A percentile compares a stretch with the other conserved stretches of the same genome.
phyloP scores from a whole-genome alignment of 2,888 invertebrate genomes.

The Aporophyla lueneburgensis region DNA sequence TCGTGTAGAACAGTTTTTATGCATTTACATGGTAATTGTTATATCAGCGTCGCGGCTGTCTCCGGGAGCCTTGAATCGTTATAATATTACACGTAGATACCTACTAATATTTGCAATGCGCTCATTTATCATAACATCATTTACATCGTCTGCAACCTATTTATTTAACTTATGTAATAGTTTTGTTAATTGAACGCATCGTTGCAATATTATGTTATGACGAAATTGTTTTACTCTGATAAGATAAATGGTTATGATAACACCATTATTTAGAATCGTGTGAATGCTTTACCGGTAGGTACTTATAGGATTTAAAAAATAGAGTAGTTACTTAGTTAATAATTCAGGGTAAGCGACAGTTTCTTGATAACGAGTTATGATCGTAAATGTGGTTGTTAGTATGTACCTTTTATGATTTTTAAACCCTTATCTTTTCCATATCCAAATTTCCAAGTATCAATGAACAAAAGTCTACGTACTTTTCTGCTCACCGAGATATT shows the following conservation, averaged over 20 bases:
- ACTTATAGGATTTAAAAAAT: background rate
- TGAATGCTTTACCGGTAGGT: background rate
- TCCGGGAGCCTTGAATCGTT: background rate
- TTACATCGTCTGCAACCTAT: constrained; percentile 12
- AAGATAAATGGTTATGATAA: background rate
- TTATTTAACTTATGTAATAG: constrained; percentile 20
- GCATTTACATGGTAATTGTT: background rate
- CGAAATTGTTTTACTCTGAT: constrained; percentile 3
- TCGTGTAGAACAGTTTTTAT: background rate
- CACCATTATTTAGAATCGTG: background rate
- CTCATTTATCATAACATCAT: constrained; percentile 24
- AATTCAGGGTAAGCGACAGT: background rate
- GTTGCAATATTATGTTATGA: constrained; percentile 23
- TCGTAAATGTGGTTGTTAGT: background rate
- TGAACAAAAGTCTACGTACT: background rate
- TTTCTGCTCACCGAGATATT: background rate
- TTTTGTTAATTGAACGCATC: constrained; percentile 5
- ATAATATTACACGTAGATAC: constrained; percentile 4
- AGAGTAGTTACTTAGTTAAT: background rate
- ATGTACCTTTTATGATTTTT: background rate
- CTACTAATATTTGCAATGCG: constrained; percentile 3
- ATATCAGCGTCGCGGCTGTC: background rate
- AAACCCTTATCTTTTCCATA: background rate
- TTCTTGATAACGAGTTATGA: background rate
- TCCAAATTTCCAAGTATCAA: background rate